A percentile compares a stretch with the other conserved stretches of the same genome.
Evolutionary conservation across 2,113 vertebrate genomes (phyloP).

Genomic region (Sclerurus mexicanus): DNA sequence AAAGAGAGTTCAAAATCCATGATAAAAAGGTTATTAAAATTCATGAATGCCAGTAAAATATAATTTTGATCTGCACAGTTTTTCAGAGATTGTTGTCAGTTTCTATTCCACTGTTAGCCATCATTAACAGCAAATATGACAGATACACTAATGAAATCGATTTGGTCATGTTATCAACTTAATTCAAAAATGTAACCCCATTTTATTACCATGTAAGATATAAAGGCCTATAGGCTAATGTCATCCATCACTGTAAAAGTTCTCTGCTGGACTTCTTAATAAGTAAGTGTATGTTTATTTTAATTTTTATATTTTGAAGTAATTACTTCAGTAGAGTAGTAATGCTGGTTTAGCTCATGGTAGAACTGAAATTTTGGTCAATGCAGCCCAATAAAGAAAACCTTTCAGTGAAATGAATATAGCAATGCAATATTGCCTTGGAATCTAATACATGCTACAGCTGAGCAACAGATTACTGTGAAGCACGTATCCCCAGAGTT

Average conservation of each 20-base stretch:
- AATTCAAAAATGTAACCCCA: slow-evolving; percentile 42
- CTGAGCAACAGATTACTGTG: not conserved
- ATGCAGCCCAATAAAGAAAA: not conserved
- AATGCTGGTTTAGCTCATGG: not conserved
- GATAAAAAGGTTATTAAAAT: slow-evolving; percentile 44
- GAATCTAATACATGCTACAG: not conserved
- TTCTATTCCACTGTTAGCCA: slow-evolving; percentile 38
- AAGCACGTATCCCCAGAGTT: not conserved
- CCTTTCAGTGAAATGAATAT: not conserved
- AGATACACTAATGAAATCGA: slow-evolving; percentile 64
- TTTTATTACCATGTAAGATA: slow-evolving; percentile 16
- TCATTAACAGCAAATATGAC: slow-evolving; percentile 60
- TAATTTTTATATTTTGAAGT: not conserved
- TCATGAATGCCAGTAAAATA: slow-evolving; percentile 30
- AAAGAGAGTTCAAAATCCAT: slow-evolving; percentile 8
- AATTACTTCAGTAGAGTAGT: not conserved
- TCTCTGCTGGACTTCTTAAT: not conserved
- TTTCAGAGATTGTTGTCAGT: slow-evolving; percentile 56
- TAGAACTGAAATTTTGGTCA: not conserved
- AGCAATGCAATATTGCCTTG: not conserved
- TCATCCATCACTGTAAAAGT: slow-evolving; percentile 14
- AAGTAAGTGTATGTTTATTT: slow-evolving; percentile 3
- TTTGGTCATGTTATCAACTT: slow-evolving; percentile 65
- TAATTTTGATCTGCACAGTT: slow-evolving; percentile 34
- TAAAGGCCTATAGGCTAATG: not conserved